These are phyloP conservation scores for Trachelus troglodyta DNA, from an alignment of 2,888 invertebrate genomes.

Conservation along the genomic window DNA sequence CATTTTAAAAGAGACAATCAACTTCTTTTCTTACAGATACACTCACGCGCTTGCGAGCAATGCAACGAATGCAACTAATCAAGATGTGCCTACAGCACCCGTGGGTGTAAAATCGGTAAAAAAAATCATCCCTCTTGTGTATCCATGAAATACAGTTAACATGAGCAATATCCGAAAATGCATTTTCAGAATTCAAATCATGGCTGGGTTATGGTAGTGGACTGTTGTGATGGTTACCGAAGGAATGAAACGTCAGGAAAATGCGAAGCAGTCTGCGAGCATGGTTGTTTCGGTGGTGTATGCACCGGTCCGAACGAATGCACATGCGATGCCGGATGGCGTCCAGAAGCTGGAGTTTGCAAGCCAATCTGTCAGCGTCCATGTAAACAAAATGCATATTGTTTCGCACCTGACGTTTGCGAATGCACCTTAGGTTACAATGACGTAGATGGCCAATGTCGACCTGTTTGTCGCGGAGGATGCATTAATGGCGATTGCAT, in stretches of 20 bases:
- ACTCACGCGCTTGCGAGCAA: constrained; percentile 11
- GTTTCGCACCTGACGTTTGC: constrained; percentile 71
- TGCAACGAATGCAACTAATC: constrained; percentile 11
- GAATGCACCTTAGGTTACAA: constrained; percentile 70
- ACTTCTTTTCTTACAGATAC: constrained; percentile 11
- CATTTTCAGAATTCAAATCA: constrained; percentile 13
- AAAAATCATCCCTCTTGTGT: neutral
- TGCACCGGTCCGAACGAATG: constrained; percentile 77
- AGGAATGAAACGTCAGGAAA: constrained; percentile 69
- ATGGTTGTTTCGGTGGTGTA: constrained; percentile 76
- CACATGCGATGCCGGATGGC: constrained; percentile 73
- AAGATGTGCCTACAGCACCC: neutral
- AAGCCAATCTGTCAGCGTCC: constrained; percentile 70
- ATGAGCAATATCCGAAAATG: too few relatives aligned
- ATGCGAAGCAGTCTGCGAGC: constrained; percentile 75
- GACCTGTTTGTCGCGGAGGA: constrained; percentile 63
- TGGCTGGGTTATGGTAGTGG: constrained; percentile 56
- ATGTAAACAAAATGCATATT: constrained; percentile 70
- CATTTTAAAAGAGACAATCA: neutral
- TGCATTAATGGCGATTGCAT: constrained; percentile 59
- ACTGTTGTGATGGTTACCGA: constrained; percentile 80
- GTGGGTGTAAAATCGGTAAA: constrained; percentile 5
- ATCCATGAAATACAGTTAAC: neutral
- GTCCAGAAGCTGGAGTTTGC: constrained; percentile 74
- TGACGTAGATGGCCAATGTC: constrained; percentile 66